Conservation (phyloP, 2,113 vertebrate genomes). For the Rostratula benghalensis region DNA sequence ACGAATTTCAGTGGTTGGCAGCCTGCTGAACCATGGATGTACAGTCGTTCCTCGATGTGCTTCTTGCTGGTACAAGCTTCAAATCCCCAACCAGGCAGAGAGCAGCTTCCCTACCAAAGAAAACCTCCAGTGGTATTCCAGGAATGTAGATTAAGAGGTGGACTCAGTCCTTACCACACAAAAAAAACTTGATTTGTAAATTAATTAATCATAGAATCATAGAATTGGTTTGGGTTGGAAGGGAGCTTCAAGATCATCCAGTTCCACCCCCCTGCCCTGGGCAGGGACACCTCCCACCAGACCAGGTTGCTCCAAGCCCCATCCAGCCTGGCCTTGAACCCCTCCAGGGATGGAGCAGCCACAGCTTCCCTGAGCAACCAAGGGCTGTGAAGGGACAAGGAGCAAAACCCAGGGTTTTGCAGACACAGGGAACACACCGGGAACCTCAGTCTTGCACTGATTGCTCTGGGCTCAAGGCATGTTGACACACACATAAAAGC, state of each 20-base stretch:
- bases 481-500: background rate
- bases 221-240: too few relatives aligned
- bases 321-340: too few relatives aligned
- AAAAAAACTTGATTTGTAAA: background rate
- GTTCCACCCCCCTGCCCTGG: too few relatives aligned
- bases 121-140: background rate
- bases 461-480: background rate
- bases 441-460: background rate
- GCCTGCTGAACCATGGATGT: background rate
- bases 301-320: too few relatives aligned
- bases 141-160: background rate
- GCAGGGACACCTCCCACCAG: too few relatives aligned
- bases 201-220: background rate
- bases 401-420: background rate
- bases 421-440: background rate
- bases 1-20: background rate
- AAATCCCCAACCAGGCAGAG: background rate
- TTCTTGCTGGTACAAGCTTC: background rate
- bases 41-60: background rate
- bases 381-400: background rate
- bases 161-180: background rate
- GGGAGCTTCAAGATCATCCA: too few relatives aligned
- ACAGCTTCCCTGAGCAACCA: background rate
- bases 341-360: too few relatives aligned
- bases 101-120: background rate